Conservation (phyloP, 2,113 vertebrate species). For the Indicator indicator region DNA sequence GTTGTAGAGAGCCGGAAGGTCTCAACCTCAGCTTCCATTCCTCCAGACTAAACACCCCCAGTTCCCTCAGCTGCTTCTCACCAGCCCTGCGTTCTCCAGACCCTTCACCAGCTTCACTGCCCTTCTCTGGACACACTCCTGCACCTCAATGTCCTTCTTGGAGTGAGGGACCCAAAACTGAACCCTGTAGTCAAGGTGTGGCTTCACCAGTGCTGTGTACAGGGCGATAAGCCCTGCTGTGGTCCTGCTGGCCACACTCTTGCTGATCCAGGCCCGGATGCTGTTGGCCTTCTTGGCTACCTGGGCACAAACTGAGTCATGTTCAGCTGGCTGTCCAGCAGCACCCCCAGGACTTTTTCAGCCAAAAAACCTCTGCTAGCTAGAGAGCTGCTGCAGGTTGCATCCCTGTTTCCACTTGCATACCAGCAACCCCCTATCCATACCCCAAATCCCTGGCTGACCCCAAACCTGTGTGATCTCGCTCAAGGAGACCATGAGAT, state of each 20-base stretch:
- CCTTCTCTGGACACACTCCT: background rate
- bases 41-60: background rate
- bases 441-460: rapidly evolving
- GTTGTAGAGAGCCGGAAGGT: background rate
- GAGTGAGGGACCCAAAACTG: background rate
- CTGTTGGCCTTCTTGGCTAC: too few species aligned
- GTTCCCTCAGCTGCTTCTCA: background rate
- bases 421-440: rapidly evolving
- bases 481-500: rapidly evolving
- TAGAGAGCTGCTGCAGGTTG: background rate
- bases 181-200: background rate
- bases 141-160: background rate
- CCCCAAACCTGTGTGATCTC: background rate
- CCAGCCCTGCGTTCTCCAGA: background rate
- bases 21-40: background rate
- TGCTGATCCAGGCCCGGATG: too few species aligned
- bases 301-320: too few species aligned
- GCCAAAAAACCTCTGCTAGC: background rate
- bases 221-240: too few species aligned
- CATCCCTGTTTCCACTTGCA: background rate
- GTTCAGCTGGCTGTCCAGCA: background rate
- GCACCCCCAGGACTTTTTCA: background rate
- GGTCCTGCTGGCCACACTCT: too few species aligned
- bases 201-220: too few species aligned
- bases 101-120: background rate